A percentile compares a stretch with the other conserved stretches of the same genome.
Evolutionary conservation across 2,113 vertebrate genomes (phyloP).

Genomic region (Anarhynchus alexandrinus): DNA sequence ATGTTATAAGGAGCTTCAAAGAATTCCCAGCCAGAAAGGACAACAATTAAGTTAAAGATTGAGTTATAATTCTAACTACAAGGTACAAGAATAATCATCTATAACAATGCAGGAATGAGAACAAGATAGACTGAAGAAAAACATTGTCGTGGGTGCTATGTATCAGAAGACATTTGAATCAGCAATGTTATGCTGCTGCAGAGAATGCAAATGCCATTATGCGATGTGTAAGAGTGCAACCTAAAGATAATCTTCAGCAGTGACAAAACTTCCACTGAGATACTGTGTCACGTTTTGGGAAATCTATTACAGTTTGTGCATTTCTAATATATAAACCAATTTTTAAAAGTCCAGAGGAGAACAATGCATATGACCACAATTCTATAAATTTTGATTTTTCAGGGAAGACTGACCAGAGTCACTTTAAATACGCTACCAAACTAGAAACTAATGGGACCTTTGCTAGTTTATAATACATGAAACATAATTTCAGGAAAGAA

Average conservation of each 20-base stretch:
- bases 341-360: background rate
- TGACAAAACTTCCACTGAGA: background rate
- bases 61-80: background rate
- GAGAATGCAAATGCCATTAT: background rate
- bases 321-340: background rate
- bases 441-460: background rate
- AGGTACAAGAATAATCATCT: background rate
- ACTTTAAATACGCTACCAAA: background rate
- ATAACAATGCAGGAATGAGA: background rate
- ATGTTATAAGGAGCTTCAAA: background rate
- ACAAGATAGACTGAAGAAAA: background rate
- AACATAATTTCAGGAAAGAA: background rate
- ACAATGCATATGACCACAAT: rapidly evolving
- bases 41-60: background rate
- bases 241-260: background rate
- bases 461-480: background rate
- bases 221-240: background rate
- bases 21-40: background rate
- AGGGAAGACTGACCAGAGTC: background rate
- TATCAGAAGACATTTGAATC: background rate
- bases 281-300: background rate
- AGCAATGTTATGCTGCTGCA: background rate
- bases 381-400: background rate
- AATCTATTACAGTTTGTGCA: background rate
- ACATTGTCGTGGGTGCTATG: background rate